These are phyloP conservation scores for Allophyes oxyacanthae DNA, from an alignment of 2,888 invertebrate genomes.

Conservation along the genomic window DNA sequence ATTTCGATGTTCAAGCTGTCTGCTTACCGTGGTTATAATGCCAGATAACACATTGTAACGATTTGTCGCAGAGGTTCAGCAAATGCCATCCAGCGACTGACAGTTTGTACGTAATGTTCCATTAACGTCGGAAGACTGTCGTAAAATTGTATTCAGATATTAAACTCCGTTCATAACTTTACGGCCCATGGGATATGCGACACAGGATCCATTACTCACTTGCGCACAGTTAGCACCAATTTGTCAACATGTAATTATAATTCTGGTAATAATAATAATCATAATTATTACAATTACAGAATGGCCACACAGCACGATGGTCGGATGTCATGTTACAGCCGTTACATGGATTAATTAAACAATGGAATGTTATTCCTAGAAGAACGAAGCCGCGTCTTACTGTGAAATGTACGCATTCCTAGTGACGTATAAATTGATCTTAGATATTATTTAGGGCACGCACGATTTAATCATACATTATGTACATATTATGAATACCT, in stretches of 20 bases:
- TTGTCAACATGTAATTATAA: conserved; percentile 56
- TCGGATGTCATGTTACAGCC: conserved; percentile 43
- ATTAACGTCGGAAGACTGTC: conserved; percentile 35
- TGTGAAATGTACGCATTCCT: conserved; percentile 35
- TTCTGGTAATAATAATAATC: conserved; percentile 51
- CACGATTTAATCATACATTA: too few relatives aligned
- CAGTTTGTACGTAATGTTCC: background rate
- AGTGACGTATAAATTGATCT: conserved; percentile 35
- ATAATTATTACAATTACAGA: conserved; percentile 25
- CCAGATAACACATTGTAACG: too few relatives aligned
- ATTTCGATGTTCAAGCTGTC: too few relatives aligned
- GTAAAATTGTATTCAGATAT: conserved; percentile 37
- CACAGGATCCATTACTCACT: conserved; percentile 49
- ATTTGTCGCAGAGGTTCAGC: too few relatives aligned
- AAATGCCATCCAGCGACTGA: too few relatives aligned
- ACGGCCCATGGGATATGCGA: conserved; percentile 19
- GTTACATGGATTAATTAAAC: conserved; percentile 56
- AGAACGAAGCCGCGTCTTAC: conserved; percentile 35
- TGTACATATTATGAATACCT: too few relatives aligned
- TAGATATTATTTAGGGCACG: conserved; percentile 41
- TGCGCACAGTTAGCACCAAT: conserved; percentile 42
- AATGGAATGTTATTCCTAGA: conserved; percentile 55
- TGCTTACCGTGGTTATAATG: too few relatives aligned
- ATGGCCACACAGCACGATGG: conserved; percentile 49
- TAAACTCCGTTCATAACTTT: conserved; percentile 23